Percentiles rank a stretch among this genome's conserved stretches.
phyloP scores from a whole-genome alignment of 1,140 invertebrate genomes.

The Bathynomus jamesi region DNA sequence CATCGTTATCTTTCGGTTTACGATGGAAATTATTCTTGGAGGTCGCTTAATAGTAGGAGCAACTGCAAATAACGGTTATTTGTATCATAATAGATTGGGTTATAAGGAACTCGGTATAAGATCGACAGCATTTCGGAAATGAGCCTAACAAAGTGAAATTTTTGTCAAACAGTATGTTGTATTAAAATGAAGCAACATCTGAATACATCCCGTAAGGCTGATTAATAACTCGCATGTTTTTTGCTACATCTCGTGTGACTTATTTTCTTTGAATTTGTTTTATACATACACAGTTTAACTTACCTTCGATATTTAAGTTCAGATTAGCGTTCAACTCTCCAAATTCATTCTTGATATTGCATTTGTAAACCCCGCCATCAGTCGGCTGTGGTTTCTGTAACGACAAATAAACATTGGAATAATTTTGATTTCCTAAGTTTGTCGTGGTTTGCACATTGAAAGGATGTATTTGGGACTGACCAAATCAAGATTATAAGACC shows the following conservation, averaged over 20 bases:
- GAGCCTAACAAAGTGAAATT: background rate
- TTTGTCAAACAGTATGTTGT: background rate
- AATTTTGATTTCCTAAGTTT: too few relatives aligned
- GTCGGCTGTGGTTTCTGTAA: conserved; percentile 74
- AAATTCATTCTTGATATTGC: conserved; percentile 89
- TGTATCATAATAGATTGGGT: too few relatives aligned
- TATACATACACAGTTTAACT: conserved; percentile 44
- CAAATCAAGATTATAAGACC: too few relatives aligned
- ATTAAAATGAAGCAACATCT: background rate
- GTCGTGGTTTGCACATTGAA: too few relatives aligned
- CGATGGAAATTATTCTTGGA: conserved; percentile 78
- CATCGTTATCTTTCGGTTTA: conserved; percentile 81
- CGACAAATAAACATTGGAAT: too few relatives aligned
- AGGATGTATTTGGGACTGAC: too few relatives aligned
- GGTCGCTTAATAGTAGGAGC: conserved; percentile 88
- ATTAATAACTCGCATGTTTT: background rate
- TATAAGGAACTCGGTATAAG: too few relatives aligned
- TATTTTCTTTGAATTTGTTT: background rate
- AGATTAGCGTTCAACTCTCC: conserved; percentile 95
- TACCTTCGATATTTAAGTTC: conserved; percentile 95
- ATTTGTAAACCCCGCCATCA: conserved; percentile 96
- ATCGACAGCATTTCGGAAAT: too few relatives aligned
- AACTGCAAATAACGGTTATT: too few relatives aligned
- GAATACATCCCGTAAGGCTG: background rate
- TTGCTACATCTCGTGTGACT: background rate